Evolutionary conservation across 2,888 invertebrate genomes (phyloP).

Genomic region (Melitaea athalia): DNA sequence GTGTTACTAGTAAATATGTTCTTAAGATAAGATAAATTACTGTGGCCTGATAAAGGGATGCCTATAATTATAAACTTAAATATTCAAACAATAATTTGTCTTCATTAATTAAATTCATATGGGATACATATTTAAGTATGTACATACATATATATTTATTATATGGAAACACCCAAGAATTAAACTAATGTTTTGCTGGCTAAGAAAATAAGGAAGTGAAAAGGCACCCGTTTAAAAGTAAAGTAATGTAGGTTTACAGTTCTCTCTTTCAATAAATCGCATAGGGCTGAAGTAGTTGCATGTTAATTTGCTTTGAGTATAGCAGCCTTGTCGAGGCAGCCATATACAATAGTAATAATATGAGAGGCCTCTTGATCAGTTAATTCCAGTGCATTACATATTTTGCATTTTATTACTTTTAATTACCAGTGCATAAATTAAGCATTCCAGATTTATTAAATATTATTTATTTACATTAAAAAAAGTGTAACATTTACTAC

Average conservation of each 20-base stretch:
- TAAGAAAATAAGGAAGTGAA: too few species aligned
- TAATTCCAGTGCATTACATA: neutral
- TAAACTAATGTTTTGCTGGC: too few species aligned
- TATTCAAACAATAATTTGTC: neutral
- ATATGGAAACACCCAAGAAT: too few species aligned
- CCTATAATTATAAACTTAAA: neutral
- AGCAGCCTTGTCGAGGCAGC: too few species aligned
- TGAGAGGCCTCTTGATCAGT: neutral
- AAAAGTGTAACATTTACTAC: neutral
- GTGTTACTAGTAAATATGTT: neutral
- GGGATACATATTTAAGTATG: neutral
- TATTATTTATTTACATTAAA: neutral
- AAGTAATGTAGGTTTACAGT: too few species aligned
- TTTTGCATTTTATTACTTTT: neutral
- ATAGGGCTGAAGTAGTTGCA: too few species aligned
- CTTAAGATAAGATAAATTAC: constrained; percentile 26
- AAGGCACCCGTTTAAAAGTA: too few species aligned
- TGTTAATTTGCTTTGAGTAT: too few species aligned
- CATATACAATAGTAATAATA: too few species aligned
- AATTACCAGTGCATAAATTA: neutral
- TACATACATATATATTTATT: too few species aligned
- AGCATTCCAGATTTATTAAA: neutral
- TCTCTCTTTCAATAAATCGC: too few species aligned
- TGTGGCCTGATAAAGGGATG: constrained; percentile 21
- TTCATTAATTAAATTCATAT: neutral